Base-by-base conservation (phyloP, 1,140 invertebrate species). In the Drosophila asahinai region DNA sequence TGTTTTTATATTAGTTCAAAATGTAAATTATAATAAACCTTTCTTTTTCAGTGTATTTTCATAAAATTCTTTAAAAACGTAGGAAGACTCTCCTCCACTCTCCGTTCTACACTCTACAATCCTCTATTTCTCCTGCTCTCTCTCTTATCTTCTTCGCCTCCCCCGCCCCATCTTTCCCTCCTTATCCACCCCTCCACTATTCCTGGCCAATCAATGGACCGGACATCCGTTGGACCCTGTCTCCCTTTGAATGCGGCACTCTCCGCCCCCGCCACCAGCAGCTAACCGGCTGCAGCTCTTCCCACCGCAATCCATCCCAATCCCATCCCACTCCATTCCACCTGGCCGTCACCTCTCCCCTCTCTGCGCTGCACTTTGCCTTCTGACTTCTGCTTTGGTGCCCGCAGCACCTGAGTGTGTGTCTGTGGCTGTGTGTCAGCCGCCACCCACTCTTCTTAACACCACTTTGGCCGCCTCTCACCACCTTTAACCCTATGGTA, bases 121-220 rank as follows among this genome's bases (percentile, higher is more conserved):
- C 6, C 19, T 25, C 11, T 22, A 19, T 15, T n/a, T 11, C 33
- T 22, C 36, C 30, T 17, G n/a, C 11, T 11, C 27, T 47, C n/a
- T n/a, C 19, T n/a, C 14, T 19, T 12, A 38, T 38, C 38, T 19
- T 22, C 11, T 54, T 54, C 17, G 17, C 1, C 17, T 38, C 51
- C 22, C 22, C 51, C 8, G 8, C 19, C 22, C 17, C 8, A 30
- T 25, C 38, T 17, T 25, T 17, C 6, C 5, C 27, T 38, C 27
- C 9, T 43, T 30, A 11, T 25, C 30, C 38, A 15, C 27, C n/a
- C 30, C 27, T 15, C 1, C 1, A 22, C 14, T 54, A 9, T 36
- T 12, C 52, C 43, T 33, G 47, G 47, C 71, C 71, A 74, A 74
- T 74, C 71, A 54, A 74, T 52, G 71, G 22, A 57, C 71, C 71